Evolutionary conservation across 2,113 vertebrate species (phyloP).

Genomic region (Fulica atra): DNA sequence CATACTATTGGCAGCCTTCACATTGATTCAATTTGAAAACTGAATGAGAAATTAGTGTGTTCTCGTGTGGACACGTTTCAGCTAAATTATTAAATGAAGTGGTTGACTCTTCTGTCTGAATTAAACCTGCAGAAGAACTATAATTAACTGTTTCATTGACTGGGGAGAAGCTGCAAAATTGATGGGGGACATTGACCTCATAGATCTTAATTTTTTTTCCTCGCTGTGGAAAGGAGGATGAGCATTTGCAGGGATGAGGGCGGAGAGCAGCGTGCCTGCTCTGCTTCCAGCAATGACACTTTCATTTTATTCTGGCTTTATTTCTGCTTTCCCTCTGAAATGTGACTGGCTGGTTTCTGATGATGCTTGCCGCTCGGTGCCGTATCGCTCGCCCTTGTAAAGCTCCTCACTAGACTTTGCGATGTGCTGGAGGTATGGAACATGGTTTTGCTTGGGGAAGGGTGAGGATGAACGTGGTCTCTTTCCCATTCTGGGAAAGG

Average conservation of each 20-base stretch:
- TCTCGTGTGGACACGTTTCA: constrained; percentile 43
- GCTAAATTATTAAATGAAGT: constrained; percentile 72
- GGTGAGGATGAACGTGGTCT: too few relatives aligned
- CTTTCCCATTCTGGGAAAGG: too few relatives aligned
- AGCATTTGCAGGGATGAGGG: neutral
- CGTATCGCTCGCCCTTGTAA: fast-evolving
- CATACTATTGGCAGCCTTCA: constrained; percentile 49
- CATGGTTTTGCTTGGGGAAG: too few relatives aligned
- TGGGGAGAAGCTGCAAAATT: constrained; percentile 12
- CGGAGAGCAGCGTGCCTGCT: neutral
- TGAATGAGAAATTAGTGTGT: constrained; percentile 65
- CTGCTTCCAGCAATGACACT: neutral
- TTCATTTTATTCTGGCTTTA: neutral
- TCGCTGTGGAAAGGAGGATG: neutral
- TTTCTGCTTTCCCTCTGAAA: neutral
- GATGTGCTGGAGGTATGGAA: fast-evolving
- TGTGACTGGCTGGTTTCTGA: neutral
- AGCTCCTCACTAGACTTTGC: neutral
- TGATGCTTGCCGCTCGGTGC: too few relatives aligned
- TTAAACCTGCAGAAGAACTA: constrained; percentile 55
- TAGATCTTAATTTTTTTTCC: neutral
- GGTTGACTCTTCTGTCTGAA: constrained; percentile 50
- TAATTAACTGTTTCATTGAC: constrained; percentile 72
- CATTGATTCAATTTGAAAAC: constrained; percentile 66
- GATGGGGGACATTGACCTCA: constrained; percentile 5